Conservation (phyloP, 2,113 vertebrate genomes). For the Eclectus roratus region DNA sequence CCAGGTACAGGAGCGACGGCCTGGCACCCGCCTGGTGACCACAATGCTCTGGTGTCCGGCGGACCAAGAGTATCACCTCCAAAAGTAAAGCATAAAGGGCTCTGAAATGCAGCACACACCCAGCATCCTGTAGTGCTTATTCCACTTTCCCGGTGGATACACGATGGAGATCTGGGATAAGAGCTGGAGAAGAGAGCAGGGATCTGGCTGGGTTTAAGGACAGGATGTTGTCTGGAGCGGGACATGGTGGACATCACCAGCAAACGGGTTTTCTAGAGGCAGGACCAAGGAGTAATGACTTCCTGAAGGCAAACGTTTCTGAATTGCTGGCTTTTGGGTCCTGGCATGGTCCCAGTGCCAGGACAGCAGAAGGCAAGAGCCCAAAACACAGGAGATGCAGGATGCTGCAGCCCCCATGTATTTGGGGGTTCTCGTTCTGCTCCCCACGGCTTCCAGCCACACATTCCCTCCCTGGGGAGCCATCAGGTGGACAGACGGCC, state of each 20-base stretch:
- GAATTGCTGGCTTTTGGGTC: not conserved
- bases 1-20: not conserved
- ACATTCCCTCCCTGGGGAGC: not conserved
- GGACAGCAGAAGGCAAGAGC: not conserved
- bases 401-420: rapidly evolving
- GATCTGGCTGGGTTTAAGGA: not conserved
- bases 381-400: not conserved
- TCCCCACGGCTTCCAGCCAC: not conserved
- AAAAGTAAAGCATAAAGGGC: not conserved
- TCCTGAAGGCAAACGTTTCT: not conserved
- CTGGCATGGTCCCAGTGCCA: rapidly evolving
- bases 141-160: rapidly evolving
- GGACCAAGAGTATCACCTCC: not conserved
- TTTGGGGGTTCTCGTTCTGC: not conserved
- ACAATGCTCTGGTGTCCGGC: not conserved
- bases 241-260: not conserved
- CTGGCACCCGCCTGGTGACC: not conserved
- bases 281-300: not conserved
- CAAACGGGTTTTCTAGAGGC: not conserved
- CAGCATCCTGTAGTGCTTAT: not conserved
- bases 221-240: rapidly evolving
- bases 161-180: not conserved
- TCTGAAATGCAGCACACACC: not conserved
- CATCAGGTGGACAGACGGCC: rapidly evolving
- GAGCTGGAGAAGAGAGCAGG: not conserved